Percentiles rank a stretch among this genome's conserved stretches.
Evolutionary conservation across 2,888 invertebrate species (phyloP).

Genomic region (Chymomyza caudatula): DNA sequence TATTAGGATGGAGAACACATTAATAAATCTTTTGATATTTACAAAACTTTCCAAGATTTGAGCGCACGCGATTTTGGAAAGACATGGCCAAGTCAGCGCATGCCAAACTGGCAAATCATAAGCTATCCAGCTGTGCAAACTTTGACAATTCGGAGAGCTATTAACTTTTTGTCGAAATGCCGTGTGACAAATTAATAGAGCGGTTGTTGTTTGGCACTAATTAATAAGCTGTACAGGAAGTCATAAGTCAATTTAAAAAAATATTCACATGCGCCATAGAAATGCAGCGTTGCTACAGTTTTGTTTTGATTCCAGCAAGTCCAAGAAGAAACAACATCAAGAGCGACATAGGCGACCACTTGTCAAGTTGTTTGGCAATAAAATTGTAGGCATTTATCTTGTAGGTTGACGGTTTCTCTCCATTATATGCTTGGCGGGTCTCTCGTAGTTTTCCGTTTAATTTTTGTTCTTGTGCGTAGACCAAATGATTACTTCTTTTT

Average conservation of each 20-base stretch:
- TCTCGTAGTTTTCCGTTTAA: constrained; percentile 7
- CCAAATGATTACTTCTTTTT: constrained; percentile 42
- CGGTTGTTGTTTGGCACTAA: neutral
- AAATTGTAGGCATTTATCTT: constrained; percentile 73
- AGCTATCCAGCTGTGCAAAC: constrained; percentile 58
- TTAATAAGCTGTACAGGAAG: constrained; percentile 5
- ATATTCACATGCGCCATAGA: neutral
- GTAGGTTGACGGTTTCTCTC: constrained; percentile 31
- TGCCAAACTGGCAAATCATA: constrained; percentile 33
- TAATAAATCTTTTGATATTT: constrained; percentile 55
- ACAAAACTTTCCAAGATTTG: constrained; percentile 41
- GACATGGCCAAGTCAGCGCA: constrained; percentile 16
- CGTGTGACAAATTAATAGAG: constrained; percentile 44
- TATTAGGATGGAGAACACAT: constrained; percentile 20
- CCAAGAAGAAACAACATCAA: constrained; percentile 21
- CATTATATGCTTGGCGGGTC: neutral
- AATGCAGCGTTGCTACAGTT: neutral
- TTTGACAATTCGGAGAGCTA: constrained; percentile 62
- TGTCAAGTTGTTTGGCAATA: constrained; percentile 67
- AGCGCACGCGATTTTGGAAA: constrained; percentile 64
- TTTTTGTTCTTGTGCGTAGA: constrained; percentile 50
- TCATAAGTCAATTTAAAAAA: neutral
- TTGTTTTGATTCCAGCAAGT: constrained; percentile 11
- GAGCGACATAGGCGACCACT: constrained; percentile 26
- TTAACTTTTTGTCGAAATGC: constrained; percentile 51